Conservation (phyloP, 2,888 invertebrate species). For the Microplitis manilae region DNA sequence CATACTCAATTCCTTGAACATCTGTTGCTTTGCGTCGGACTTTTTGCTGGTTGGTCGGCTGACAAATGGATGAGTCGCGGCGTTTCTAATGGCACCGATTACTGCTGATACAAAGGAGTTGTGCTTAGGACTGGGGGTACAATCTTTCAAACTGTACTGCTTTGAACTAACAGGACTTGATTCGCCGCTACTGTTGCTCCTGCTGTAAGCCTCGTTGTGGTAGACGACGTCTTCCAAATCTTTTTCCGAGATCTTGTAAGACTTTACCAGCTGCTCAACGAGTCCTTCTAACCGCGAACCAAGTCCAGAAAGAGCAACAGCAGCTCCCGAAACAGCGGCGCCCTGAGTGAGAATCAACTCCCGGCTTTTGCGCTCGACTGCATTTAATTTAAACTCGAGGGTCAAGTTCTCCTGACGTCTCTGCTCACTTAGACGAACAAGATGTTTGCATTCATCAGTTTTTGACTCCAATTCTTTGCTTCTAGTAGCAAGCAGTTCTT, state of each 20-base stretch:
- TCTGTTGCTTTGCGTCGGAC: conserved; percentile 59
- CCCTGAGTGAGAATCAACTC: conserved; percentile 80
- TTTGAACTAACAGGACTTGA: conserved; percentile 75
- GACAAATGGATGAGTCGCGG: conserved; percentile 70
- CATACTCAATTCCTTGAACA: conserved; percentile 71
- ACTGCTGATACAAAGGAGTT: conserved; percentile 83
- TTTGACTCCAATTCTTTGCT: conserved; percentile 77
- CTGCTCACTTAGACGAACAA: conserved; percentile 86
- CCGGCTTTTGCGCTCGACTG: conserved; percentile 77
- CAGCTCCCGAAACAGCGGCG: conserved; percentile 80
- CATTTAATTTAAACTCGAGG: conserved; percentile 78
- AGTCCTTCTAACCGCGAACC: conserved; percentile 80
- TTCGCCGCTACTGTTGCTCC: conserved; percentile 80
- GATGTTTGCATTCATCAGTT: conserved; percentile 84
- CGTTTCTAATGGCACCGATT: conserved; percentile 80
- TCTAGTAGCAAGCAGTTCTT: conserved; percentile 70
- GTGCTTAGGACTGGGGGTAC: conserved; percentile 76
- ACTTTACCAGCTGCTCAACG: conserved; percentile 80
- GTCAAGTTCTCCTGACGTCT: conserved; percentile 81
- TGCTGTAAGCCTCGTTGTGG: conserved; percentile 84
- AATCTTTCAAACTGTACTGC: conserved; percentile 66
- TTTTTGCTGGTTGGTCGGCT: conserved; percentile 56
- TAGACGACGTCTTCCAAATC: conserved; percentile 86
- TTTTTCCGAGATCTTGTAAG: conserved; percentile 83
- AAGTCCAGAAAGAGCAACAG: conserved; percentile 80